phyloP scores from a whole-genome alignment of 2,888 invertebrate species.

The Itoplectis maculator region DNA sequence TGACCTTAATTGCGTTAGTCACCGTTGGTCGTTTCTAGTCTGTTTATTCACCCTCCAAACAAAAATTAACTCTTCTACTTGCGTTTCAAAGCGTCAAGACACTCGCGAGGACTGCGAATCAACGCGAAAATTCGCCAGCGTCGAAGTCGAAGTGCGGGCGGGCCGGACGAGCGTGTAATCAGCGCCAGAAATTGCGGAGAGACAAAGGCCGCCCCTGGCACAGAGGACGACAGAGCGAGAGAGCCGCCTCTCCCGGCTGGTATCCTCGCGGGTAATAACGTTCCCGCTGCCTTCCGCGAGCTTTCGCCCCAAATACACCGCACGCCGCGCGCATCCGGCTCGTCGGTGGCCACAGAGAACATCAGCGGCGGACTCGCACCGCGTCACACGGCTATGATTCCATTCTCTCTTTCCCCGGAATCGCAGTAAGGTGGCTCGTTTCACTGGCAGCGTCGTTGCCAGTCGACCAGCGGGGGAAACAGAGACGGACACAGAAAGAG shows the following conservation, averaged over 20 bases:
- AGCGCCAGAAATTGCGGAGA: constrained; percentile 58
- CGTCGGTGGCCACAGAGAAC: constrained; percentile 2
- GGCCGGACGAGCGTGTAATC: constrained; percentile 73
- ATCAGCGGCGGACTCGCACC: no score
- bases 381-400: constrained; percentile 22
- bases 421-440: constrained; percentile 30
- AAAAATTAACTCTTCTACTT: no score
- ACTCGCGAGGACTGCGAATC: no score
- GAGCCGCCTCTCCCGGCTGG: background rate
- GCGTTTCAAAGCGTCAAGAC: no score
- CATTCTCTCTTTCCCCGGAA: constrained; percentile 41
- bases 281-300: constrained; percentile 25
- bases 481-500: no score
- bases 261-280: constrained; percentile 32
- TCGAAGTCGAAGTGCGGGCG: no score
- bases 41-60: no score
- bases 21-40: no score
- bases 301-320: constrained; percentile 11
- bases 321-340: background rate
- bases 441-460: constrained; percentile 46
- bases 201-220: constrained; percentile 8
- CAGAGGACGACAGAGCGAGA: constrained; percentile 13
- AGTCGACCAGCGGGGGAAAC: no score
- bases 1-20: no score
- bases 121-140: constrained; percentile 73